Evolutionary conservation across 2,888 invertebrate genomes (phyloP), one percentile per base, ranked within the genome.

Genomic region (Caenorhabditis uteleia): DNA sequence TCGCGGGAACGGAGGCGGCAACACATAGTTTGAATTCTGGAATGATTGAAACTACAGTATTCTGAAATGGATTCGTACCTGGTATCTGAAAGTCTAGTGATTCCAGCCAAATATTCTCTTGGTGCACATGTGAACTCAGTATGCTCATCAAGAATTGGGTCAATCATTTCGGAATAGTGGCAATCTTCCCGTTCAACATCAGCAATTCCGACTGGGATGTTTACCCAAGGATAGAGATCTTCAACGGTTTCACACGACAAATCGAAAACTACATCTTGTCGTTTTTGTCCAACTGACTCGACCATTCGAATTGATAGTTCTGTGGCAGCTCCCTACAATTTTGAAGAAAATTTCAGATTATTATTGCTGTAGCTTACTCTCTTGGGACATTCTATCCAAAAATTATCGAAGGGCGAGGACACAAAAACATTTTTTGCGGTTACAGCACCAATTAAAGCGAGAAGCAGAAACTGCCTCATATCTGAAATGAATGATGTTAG

Each of bases 341-440:
- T 6, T n/a, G 18, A 14, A 10, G 16, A 23, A 40, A 5, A 8
- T 38, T 23, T 16, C 25, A 12, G 36, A 21, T 42, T 34, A 14
- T 21, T 36, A 10, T 53, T 23, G 31, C 55, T 57, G 2, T 43
- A 40, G 40, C 75, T 73, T 40, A 77, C 73, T 43, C 67, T 65
- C 58, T 80, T 80, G 3, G 82, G 80, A 48, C 82, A 82, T 73
- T 82, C 82, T 34, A 82, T 78, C 38, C 80, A 71, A 39, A 82
- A 82, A 56, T 82, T 82, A 49, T 82, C 82, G 40, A 82, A 82
- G 1, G 82, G 81, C 12, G 79, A 75, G 3, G 81, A 81, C 14
- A 79, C 70, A 45, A 76, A 76, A 14, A 74, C 70, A 64, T 76
- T 76, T 39, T 74, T 74, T 10, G 56, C 44, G 14, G 53, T 29